These are phyloP conservation scores for Hipparchia semele DNA, from an alignment of 2,888 invertebrate genomes.

Conservation along the genomic window DNA sequence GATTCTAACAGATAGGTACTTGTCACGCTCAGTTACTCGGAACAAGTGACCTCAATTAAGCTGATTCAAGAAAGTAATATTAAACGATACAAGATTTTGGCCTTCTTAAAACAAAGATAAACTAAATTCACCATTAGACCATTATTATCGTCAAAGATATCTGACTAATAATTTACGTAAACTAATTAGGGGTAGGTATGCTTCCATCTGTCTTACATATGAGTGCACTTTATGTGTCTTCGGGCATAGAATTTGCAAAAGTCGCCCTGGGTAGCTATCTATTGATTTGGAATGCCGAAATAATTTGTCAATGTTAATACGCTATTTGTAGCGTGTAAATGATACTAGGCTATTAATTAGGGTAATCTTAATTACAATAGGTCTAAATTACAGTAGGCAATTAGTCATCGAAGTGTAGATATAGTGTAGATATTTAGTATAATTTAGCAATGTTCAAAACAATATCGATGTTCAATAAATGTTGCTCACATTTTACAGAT, in stretches of 20 bases:
- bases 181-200: too few species aligned
- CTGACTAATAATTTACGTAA: too few species aligned
- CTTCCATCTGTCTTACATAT: too few species aligned
- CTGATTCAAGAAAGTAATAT: neutral
- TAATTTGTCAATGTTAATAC: neutral
- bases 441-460: constrained; percentile 13
- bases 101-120: too few species aligned
- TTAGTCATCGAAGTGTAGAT: constrained; percentile 22
- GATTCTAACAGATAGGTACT: constrained; percentile 7
- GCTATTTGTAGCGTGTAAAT: neutral
- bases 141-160: too few species aligned
- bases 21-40: constrained; percentile 13
- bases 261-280: too few species aligned
- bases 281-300: neutral
- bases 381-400: constrained; percentile 16
- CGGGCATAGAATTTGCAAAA: too few species aligned
- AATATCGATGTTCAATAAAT: neutral
- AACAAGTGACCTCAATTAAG: neutral
- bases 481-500: too few species aligned
- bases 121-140: too few species aligned
- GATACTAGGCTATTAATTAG: constrained; percentile 8
- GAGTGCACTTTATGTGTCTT: too few species aligned
- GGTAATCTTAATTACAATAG: constrained; percentile 21
- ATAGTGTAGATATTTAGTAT: constrained; percentile 1
- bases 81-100: too few species aligned